Conservation (phyloP, 2,797 vertebrate genomes). For the Mycteria americana region DNA sequence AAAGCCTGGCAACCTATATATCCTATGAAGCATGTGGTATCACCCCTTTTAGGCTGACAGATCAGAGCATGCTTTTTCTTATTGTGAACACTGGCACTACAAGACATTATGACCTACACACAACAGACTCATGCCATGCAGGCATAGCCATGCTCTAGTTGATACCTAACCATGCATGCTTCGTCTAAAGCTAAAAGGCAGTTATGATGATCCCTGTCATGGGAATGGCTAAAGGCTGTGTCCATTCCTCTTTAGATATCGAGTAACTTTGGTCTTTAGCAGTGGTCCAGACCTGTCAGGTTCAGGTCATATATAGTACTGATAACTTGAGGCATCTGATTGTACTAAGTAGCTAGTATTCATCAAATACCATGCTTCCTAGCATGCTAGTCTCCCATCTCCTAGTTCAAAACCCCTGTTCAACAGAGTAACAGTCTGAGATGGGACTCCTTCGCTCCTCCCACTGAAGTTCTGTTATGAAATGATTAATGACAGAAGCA, state of each 20-base stretch:
- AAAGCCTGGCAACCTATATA: not conserved
- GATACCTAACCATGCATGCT: not conserved
- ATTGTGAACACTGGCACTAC: not conserved
- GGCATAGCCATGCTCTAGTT: not conserved
- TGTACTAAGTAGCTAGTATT: not conserved
- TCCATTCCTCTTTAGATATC: not conserved
- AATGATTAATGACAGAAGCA: not conserved
- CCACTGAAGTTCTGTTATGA: not conserved
- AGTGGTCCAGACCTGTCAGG: not conserved
- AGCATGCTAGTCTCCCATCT: not conserved
- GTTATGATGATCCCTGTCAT: not conserved
- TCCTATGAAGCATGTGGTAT: not conserved
- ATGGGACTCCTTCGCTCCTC: not conserved
- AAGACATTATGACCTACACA: not conserved
- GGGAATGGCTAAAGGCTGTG: not conserved
- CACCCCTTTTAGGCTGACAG: not conserved
- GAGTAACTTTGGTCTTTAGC: not conserved
- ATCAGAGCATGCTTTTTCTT: not conserved
- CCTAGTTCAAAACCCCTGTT: not conserved
- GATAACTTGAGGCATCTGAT: not conserved
- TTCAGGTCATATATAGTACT: not conserved
- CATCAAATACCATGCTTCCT: not conserved
- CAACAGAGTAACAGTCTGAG: not conserved
- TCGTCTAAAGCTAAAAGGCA: not conserved
- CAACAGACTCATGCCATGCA: not conserved